These are phyloP conservation scores for Leucophenga maculata DNA, from an alignment of 2,888 invertebrate species.

Conservation along the genomic window DNA sequence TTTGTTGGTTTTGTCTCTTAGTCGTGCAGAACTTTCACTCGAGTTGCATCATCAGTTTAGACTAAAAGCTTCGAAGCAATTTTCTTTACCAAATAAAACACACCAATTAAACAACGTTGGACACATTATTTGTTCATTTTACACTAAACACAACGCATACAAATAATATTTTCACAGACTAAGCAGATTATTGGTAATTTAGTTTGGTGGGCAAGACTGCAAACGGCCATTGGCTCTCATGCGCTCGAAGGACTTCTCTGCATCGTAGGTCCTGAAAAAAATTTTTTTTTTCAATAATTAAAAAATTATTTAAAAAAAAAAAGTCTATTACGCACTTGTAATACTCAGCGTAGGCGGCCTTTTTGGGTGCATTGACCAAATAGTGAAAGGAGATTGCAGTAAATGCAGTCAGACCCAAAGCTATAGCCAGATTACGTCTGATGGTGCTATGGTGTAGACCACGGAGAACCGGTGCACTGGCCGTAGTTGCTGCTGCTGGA, in stretches of 20 bases:
- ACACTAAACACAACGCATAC: too few relatives aligned
- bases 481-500: constrained; percentile 59
- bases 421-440: constrained; percentile 75
- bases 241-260: constrained; percentile 70
- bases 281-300: too few relatives aligned
- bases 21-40: too few relatives aligned
- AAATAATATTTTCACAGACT: too few relatives aligned
- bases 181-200: not conserved
- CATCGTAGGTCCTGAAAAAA: constrained; percentile 68
- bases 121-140: too few relatives aligned
- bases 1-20: too few relatives aligned
- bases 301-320: constrained; percentile 1
- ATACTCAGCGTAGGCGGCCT: constrained; percentile 79
- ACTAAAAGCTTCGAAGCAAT: too few relatives aligned
- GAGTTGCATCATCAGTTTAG: too few relatives aligned
- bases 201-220: constrained; percentile 60
- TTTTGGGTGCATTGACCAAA: constrained; percentile 74
- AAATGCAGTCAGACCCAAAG: constrained; percentile 69
- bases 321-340: constrained; percentile 78
- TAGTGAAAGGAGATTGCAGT: constrained; percentile 73
- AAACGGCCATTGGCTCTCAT: constrained; percentile 71
- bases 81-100: too few relatives aligned
- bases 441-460: constrained; percentile 79
- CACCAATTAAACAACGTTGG: too few relatives aligned
- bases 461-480: constrained; percentile 77